These are phyloP conservation scores for Eurypyga helias DNA, from an alignment of 2,113 vertebrate species.

Conservation along the genomic window DNA sequence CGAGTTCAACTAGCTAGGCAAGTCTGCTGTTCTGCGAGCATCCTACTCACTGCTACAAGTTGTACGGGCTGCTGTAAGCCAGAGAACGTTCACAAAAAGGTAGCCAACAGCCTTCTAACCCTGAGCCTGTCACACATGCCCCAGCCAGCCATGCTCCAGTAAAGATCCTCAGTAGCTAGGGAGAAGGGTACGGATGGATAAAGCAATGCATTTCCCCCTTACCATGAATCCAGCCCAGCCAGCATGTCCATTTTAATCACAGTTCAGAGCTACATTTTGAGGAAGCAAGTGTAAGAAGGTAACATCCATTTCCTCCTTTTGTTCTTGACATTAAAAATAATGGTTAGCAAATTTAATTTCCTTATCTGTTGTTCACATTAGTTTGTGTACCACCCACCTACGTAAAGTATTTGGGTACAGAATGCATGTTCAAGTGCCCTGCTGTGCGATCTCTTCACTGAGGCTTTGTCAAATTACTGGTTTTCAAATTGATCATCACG, in stretches of 20 bases:
- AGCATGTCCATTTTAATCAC: background rate
- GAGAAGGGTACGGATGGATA: background rate
- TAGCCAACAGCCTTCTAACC: background rate
- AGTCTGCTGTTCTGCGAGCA: background rate
- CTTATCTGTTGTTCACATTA: background rate
- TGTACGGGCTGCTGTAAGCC: background rate
- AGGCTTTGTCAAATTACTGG: background rate
- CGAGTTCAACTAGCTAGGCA: background rate
- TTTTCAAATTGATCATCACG: background rate
- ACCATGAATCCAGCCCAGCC: background rate
- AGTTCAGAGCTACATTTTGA: background rate
- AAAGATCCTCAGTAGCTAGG: accelerated
- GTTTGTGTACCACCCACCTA: background rate
- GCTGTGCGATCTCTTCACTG: background rate
- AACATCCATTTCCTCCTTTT: conserved; percentile 26
- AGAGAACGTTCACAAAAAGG: background rate
- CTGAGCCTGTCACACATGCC: background rate
- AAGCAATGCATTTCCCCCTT: background rate
- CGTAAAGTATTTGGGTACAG: background rate
- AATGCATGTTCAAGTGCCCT: background rate
- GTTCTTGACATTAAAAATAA: background rate
- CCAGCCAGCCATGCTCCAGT: background rate
- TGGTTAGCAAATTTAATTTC: background rate
- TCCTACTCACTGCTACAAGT: background rate
- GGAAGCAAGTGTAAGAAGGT: background rate